phyloP scores from a whole-genome alignment of 2,113 vertebrate species.

The Lasiurus cinereus region DNA sequence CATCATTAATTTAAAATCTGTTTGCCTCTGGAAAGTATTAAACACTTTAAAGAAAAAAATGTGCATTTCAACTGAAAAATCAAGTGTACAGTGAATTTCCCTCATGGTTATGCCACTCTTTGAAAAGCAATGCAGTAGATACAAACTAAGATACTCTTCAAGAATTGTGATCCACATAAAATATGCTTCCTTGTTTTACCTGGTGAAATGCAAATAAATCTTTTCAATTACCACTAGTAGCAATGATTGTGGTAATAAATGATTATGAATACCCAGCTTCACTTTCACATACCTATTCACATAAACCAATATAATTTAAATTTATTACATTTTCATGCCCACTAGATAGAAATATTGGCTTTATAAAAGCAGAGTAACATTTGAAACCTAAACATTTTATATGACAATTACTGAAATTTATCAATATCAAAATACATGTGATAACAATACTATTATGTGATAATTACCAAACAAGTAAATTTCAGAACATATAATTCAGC shows the following conservation, averaged over 20 bases:
- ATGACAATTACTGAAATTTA: neutral
- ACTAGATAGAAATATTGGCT: slow-evolving; percentile 47
- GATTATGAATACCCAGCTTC: neutral
- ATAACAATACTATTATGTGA: neutral
- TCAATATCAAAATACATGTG: slow-evolving; percentile 13
- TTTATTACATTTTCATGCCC: slow-evolving; percentile 36
- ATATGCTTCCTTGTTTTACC: neutral
- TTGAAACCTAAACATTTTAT: neutral
- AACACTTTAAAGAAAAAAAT: neutral
- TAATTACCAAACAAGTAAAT: slow-evolving; percentile 17
- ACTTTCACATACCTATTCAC: slow-evolving; percentile 8
- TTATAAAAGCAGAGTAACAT: neutral
- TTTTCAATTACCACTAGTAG: slow-evolving; percentile 31
- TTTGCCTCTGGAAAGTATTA: slow-evolving; percentile 54
- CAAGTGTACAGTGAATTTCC: slow-evolving; percentile 14
- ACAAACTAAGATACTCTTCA: slow-evolving; percentile 33
- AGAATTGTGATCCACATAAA: neutral
- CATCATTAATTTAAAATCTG: slow-evolving; percentile 40
- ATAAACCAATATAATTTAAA: neutral
- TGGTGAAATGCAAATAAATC: slow-evolving; percentile 38
- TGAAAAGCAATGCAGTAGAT: slow-evolving; percentile 44
- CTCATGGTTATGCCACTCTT: slow-evolving; percentile 2
- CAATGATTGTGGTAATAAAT: slow-evolving; percentile 11
- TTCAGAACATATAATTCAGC: neutral
- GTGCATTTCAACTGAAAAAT: slow-evolving; percentile 23